Evolutionary conservation across 2,113 vertebrate genomes (phyloP).

Genomic region (Nyctibius bracteatus): DNA sequence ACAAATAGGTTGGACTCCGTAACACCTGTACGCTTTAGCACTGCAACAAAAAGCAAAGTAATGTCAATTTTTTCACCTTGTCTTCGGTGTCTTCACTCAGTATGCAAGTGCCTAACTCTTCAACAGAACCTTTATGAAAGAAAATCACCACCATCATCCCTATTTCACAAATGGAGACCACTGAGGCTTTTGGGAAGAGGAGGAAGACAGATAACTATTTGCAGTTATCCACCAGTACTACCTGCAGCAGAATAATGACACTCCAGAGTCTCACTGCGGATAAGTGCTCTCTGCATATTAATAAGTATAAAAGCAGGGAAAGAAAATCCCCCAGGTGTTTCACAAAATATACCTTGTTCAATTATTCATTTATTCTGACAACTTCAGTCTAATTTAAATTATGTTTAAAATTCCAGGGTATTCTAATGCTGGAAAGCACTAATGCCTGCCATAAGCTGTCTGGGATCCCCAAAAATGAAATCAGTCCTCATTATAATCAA

Average conservation of each 20-base stretch:
- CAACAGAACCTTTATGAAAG: background rate
- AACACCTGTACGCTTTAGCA: background rate
- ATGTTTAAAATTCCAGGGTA: background rate
- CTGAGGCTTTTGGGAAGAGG: background rate
- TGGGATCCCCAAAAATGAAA: background rate
- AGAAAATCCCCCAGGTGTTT: background rate
- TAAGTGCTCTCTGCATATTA: background rate
- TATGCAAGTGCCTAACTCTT: background rate
- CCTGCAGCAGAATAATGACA: background rate
- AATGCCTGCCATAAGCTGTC: background rate
- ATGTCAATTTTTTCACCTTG: background rate
- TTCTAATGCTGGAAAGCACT: background rate
- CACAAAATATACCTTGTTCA: background rate
- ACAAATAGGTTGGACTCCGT: fast-evolving
- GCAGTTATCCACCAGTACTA: background rate
- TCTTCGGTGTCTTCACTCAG: background rate
- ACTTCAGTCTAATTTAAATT: constrained; percentile 16
- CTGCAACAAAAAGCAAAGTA: background rate
- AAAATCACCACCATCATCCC: background rate
- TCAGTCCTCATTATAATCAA: background rate
- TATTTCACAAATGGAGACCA: background rate
- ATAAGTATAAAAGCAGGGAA: background rate
- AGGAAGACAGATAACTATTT: background rate
- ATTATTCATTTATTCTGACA: constrained; percentile 24
- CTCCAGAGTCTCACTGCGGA: background rate